Conservation (phyloP, 2,113 vertebrate genomes). For the Crotalus helleri region DNA sequence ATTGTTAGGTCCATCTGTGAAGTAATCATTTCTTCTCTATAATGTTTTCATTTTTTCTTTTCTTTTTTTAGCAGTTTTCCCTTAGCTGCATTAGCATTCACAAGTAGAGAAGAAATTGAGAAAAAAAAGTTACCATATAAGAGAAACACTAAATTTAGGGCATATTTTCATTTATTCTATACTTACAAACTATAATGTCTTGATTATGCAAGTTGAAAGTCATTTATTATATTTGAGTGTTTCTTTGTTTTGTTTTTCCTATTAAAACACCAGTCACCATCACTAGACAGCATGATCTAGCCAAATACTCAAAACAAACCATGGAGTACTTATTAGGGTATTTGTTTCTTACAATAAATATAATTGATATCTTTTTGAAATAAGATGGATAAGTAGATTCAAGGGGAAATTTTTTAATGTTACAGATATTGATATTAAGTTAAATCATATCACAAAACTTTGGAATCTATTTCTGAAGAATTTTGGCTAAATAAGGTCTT, state of each 20-base stretch:
- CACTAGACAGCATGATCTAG: neutral
- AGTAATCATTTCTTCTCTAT: neutral
- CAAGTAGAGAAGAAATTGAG: constrained; percentile 9
- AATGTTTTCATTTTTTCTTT: neutral
- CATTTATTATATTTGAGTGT: neutral
- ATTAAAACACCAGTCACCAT: neutral
- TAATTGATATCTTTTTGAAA: too few relatives aligned
- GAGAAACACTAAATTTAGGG: neutral
- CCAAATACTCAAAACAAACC: neutral
- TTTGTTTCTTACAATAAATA: too few relatives aligned
- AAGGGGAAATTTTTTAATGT: too few relatives aligned
- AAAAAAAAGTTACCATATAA: neutral
- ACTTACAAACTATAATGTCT: neutral
- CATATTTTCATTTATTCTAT: neutral
- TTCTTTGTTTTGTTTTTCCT: neutral
- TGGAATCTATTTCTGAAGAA: too few relatives aligned
- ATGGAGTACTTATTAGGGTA: too few relatives aligned
- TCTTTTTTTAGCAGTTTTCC: neutral
- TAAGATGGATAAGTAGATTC: too few relatives aligned
- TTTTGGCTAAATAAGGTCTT: too few relatives aligned
- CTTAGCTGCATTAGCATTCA: neutral
- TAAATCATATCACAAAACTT: too few relatives aligned
- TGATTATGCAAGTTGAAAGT: neutral
- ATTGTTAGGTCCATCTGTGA: neutral
- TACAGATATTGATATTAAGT: too few relatives aligned